Evolutionary conservation across 2,113 vertebrate species (phyloP), one percentile per base, ranked within the genome.

Genomic region (Eupsittula cactorum): DNA sequence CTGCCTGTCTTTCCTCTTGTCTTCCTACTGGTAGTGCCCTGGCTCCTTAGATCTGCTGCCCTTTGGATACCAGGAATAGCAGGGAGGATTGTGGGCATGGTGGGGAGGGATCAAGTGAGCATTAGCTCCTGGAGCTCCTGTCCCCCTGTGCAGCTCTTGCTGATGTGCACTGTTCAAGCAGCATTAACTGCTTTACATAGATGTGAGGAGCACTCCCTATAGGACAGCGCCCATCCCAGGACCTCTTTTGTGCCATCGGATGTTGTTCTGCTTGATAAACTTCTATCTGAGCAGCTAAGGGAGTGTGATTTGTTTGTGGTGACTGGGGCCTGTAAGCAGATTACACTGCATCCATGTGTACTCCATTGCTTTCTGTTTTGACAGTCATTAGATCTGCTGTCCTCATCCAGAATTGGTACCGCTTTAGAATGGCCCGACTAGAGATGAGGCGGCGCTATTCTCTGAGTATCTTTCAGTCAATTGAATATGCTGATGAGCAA

Each of bases 381-480:
- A 28, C 94, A 99, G 99, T 96, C 1, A 98, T 99, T 60, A 99
- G 98, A 97, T 98, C 99, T 27, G 98, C 99, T 8, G 64, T 99
- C 86, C 90, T 99, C 90, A 99, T 99, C 97, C 99, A 99, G 97
- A 98, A 98, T 3, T 99, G 99, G 99, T 99, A 99, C 95, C 98
- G 99, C n/a, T 96, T 98, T 44, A 99, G 99, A 50, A 98, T 98
- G 55, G 98, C 99, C 62, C 98, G 98, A 5, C 77, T 99, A 68
- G 98, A 98, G 97, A 98, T 98, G 97, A 98, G 98, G 90, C 98
- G 99, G 6, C 98, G 98, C 41, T 99, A 98, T 91, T 99, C 99
- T 2, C 98, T 99, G 94, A 98, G 97, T 87, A 99, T 99, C 96
- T 99, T 99, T 63, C 99, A 99, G 97, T 99, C 99, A 21, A 98